Evolutionary conservation across 2,797 vertebrate genomes (phyloP), one percentile per base, ranked within the genome.

Genomic region (Enteromius afrohamiltoni): DNA sequence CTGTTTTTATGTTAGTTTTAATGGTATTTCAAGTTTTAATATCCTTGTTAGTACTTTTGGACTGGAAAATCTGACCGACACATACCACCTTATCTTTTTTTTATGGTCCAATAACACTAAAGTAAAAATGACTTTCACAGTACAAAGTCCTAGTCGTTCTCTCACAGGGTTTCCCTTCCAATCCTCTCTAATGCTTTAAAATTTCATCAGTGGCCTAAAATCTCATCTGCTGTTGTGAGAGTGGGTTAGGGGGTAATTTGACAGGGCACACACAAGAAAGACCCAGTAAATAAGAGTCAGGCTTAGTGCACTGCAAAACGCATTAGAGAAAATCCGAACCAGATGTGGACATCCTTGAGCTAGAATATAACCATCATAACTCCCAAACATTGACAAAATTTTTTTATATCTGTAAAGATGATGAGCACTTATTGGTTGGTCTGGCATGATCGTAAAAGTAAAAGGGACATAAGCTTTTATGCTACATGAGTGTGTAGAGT

Each of bases 51-150:
- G 29, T 13, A 51, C 11, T 21, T 67, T 79, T 29, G n/a, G 34
- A 10, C 10, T 40, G 7, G 37, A 1, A 37, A 37, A 37, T 37
- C 37, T 45, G 23, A 58, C 10, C n/a, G 34, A 34, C 86, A 86
- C 77, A 89, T 87, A 90, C 85, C 90, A 29, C 42, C 84, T 87
- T 88, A 83, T 86, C 86, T 90, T 91, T 91, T 29, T 94, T 91
- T 91, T 14, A 89, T 58, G 81, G 79, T 78, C 64, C 88, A 85
- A 86, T 90, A 86, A 90, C 82, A 86, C 83, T 90, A 87, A 90
- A 88, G 86, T 82, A 87, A 89, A 90, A 64, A 71, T 64, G 31
- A 17, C 10, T 42, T 23, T 49, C 53, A 79, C 2, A 31, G 21
- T 17, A 34, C 51, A 70, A 31, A 19, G 10, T 34, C 53, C 34